phyloP scores from a whole-genome alignment of 2,113 vertebrate species.

The Aptenodytes patagonicus region DNA sequence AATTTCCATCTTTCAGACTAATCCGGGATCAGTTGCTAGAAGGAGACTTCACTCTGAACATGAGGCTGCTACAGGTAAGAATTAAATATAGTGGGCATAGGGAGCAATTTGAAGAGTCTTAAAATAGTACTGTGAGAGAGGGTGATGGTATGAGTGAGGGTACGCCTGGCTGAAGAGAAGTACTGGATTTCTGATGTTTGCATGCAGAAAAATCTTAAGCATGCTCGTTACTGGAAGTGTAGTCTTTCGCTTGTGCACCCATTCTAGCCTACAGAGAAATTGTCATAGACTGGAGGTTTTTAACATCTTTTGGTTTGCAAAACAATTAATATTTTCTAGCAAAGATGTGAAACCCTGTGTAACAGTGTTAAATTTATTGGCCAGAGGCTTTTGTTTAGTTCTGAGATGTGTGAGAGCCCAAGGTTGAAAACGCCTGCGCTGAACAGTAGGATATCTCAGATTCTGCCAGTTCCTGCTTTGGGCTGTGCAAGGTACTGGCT shows the following conservation, averaged over 20 bases:
- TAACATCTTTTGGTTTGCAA: background rate
- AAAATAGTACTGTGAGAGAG: background rate
- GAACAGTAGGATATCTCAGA: background rate
- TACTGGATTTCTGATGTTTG: background rate
- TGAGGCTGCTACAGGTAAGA: constrained; percentile 94
- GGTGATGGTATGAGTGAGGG: background rate
- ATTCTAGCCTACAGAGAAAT: background rate
- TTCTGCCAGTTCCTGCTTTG: constrained; percentile 6
- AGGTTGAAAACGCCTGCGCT: background rate
- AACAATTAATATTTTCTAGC: background rate
- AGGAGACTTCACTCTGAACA: constrained; percentile 95
- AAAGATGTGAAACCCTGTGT: background rate
- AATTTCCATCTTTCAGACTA: constrained; percentile 74
- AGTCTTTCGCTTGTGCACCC: background rate
- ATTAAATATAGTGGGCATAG: background rate
- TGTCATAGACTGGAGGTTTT: background rate
- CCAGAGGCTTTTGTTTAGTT: background rate
- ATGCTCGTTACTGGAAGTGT: background rate
- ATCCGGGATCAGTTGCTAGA: constrained; percentile 90
- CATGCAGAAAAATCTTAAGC: background rate
- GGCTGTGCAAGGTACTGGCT: background rate
- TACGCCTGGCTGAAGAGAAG: background rate
- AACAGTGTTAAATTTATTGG: background rate
- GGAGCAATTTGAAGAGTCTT: background rate
- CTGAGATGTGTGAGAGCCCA: background rate